Conservation (phyloP, 2,888 invertebrate genomes). For the Rhorus exstirpatorius region DNA sequence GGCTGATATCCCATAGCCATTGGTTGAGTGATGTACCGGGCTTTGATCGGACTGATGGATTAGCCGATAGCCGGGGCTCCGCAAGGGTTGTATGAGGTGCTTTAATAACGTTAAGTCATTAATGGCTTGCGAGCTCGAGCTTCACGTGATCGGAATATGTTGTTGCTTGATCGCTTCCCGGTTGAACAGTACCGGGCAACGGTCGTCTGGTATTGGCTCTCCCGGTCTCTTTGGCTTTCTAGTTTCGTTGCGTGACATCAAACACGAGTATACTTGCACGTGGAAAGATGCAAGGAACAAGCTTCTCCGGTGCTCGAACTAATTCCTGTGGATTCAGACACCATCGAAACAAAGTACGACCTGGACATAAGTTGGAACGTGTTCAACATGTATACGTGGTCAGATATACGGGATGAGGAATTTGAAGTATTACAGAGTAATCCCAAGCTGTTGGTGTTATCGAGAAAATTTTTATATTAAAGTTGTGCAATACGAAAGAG, state of each 20-base stretch:
- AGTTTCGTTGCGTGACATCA: conserved; percentile 3
- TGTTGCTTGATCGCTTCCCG: conserved; percentile 62
- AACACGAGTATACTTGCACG: background rate
- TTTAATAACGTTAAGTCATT: conserved; percentile 76
- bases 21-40: conserved; percentile 70
- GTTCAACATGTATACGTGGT: too few relatives aligned
- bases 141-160: conserved; percentile 66
- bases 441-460: too few relatives aligned
- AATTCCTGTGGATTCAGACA: background rate
- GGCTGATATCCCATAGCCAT: conserved; percentile 64
- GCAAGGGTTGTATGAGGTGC: conserved; percentile 35
- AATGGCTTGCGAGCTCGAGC: conserved; percentile 62
- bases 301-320: too few relatives aligned
- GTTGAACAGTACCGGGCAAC: background rate
- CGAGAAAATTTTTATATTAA: too few relatives aligned
- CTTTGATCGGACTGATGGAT: conserved; percentile 79
- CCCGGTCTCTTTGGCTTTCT: background rate
- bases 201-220: background rate
- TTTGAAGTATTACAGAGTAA: too few relatives aligned
- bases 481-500: too few relatives aligned
- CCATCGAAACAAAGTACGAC: too few relatives aligned
- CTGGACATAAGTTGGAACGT: too few relatives aligned
- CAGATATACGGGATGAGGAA: too few relatives aligned
- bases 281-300: too few relatives aligned
- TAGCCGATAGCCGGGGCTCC: conserved; percentile 61